Evolutionary conservation across 2,797 vertebrate genomes (phyloP).

Genomic region (Crocidura indochinensis): DNA sequence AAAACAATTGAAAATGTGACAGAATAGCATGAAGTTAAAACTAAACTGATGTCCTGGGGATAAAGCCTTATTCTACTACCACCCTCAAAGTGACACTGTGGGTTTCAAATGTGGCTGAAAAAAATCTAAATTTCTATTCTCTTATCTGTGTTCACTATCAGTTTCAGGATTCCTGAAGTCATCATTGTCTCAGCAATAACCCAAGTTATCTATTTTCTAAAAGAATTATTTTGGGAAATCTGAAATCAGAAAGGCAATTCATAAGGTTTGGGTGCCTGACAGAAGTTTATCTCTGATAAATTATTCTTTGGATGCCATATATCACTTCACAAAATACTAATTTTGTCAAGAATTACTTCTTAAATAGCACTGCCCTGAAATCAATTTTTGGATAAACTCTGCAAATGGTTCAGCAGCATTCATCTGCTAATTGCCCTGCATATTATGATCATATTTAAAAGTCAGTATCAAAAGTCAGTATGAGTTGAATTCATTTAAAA

Average conservation of each 20-base stretch:
- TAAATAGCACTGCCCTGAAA: not conserved
- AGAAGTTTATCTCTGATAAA: not conserved
- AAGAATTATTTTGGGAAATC: slow-evolving; percentile 1
- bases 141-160: not conserved
- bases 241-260: not conserved
- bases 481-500: slow-evolving; percentile 18
- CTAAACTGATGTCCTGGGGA: not conserved
- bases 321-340: not conserved
- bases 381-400: not conserved
- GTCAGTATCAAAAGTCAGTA: not conserved
- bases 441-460: slow-evolving; percentile 7
- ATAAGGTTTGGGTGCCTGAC: not conserved
- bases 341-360: not conserved
- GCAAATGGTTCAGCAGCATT: not conserved
- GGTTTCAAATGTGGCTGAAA: not conserved
- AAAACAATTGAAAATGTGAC: not conserved
- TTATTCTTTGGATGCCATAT: not conserved
- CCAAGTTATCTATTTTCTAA: not conserved
- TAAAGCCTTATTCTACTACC: not conserved
- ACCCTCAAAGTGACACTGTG: not conserved
- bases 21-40: not conserved
- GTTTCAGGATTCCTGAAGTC: not conserved
- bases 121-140: slow-evolving; percentile 44
- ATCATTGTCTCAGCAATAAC: slow-evolving; percentile 19
- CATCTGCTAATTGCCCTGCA: not conserved